Percentiles rank a stretch among this genome's conserved stretches.
Evolutionary conservation across 2,888 invertebrate species (phyloP).

Genomic region (Lathronympha strigana): DNA sequence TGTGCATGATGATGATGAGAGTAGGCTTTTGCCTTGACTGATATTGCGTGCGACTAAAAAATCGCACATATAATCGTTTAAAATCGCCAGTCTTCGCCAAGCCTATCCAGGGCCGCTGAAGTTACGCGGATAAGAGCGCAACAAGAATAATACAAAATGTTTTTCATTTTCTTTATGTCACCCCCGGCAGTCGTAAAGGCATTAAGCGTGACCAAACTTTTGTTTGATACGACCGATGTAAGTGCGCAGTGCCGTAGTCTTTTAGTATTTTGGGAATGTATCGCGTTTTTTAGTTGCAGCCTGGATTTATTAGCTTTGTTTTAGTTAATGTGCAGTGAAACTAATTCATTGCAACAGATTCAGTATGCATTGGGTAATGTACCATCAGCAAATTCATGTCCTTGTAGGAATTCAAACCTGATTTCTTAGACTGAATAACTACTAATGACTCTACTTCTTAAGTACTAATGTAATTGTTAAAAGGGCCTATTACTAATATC

Average conservation of each 20-base stretch:
- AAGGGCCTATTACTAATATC: too few relatives aligned
- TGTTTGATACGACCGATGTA: conserved; percentile 83
- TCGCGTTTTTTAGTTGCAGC: conserved; percentile 26
- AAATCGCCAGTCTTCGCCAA: conserved; percentile 55
- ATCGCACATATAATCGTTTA: conserved; percentile 39
- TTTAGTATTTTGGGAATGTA: conserved; percentile 36
- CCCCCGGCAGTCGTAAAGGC: conserved; percentile 93
- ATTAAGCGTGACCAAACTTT: conserved; percentile 94
- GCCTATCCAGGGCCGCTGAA: conserved; percentile 74
- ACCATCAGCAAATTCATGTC: too few relatives aligned
- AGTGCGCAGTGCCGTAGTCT: conserved; percentile 65
- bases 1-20: too few relatives aligned
- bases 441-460: too few relatives aligned
- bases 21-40: not conserved
- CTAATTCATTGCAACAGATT: not conserved
- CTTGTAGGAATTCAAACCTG: too few relatives aligned
- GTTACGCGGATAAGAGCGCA: conserved; percentile 81
- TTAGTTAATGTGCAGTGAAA: not conserved
- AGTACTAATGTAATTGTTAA: too few relatives aligned
- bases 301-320: conserved; percentile 13
- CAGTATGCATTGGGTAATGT: not conserved
- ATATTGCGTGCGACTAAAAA: conserved; percentile 37
- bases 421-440: too few relatives aligned
- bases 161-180: conserved; percentile 96
- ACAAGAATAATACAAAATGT: conserved; percentile 88